Evolutionary conservation across 2,797 vertebrate genomes (phyloP).

Genomic region (Tapera naevia): DNA sequence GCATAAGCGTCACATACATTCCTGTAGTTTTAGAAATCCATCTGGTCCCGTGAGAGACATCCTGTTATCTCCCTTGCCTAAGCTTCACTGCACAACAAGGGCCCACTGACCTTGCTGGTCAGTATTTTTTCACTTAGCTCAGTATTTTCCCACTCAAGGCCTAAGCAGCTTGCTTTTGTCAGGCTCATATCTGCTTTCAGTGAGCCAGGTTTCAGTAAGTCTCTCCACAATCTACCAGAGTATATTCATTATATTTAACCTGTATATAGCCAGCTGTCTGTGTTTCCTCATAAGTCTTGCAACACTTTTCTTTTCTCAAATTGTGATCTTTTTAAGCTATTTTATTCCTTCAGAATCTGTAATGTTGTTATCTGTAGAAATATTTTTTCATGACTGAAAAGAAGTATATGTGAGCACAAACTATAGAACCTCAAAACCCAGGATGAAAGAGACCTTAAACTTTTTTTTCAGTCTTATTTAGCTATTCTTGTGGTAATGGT

Average conservation of each 20-base stretch:
- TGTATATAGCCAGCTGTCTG: rapidly evolving
- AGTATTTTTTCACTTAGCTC: too few relatives aligned
- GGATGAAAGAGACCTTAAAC: not conserved
- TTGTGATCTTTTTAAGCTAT: not conserved
- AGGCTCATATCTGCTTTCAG: too few relatives aligned
- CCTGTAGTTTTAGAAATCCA: too few relatives aligned
- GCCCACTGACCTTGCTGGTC: too few relatives aligned
- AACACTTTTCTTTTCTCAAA: not conserved
- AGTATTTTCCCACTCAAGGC: too few relatives aligned
- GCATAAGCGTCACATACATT: too few relatives aligned
- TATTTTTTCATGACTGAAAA: not conserved
- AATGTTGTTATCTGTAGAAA: not conserved
- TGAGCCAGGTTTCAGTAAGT: too few relatives aligned
- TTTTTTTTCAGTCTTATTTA: not conserved
- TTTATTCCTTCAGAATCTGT: not conserved
- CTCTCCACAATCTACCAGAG: too few relatives aligned
- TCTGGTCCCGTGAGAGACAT: too few relatives aligned
- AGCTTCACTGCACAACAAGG: too few relatives aligned
- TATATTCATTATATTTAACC: not conserved
- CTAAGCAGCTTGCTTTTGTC: too few relatives aligned
- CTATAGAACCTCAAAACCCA: not conserved
- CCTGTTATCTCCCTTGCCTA: too few relatives aligned
- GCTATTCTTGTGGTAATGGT: not conserved
- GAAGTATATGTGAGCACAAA: not conserved
- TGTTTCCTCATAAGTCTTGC: not conserved